Evolutionary conservation across 2,888 invertebrate genomes (phyloP).

Genomic region (Leucania comma): DNA sequence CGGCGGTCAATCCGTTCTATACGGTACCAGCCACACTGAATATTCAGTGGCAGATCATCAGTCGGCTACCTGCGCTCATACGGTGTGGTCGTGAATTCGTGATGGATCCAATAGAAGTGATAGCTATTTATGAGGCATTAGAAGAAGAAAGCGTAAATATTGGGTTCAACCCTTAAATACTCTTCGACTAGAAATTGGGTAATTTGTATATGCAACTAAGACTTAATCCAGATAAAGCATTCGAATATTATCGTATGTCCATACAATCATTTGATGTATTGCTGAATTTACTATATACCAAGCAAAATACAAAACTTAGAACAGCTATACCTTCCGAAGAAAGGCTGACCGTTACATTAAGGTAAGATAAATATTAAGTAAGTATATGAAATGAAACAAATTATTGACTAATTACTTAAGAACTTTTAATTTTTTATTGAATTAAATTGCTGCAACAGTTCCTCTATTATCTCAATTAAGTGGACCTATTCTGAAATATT

Average conservation of each 20-base stretch:
- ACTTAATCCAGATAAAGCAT: background rate
- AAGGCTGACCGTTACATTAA: too few relatives aligned
- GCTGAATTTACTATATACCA: too few relatives aligned
- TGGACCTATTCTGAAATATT: too few relatives aligned
- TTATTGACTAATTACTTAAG: too few relatives aligned
- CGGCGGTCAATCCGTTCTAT: background rate
- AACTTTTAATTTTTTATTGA: too few relatives aligned
- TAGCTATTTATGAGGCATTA: conserved; percentile 53
- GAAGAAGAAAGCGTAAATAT: conserved; percentile 50
- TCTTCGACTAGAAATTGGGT: conserved; percentile 8
- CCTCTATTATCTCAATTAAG: too few relatives aligned
- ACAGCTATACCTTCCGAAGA: too few relatives aligned
- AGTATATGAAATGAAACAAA: too few relatives aligned
- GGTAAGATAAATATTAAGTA: too few relatives aligned
- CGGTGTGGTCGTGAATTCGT: conserved; percentile 50
- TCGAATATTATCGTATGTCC: background rate
- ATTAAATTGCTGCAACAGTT: too few relatives aligned
- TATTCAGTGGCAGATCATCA: conserved; percentile 35
- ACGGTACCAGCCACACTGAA: conserved; percentile 14
- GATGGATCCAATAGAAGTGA: conserved; percentile 60
- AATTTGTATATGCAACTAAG: conserved; percentile 1
- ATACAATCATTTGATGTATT: too few relatives aligned
- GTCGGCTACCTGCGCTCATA: conserved; percentile 44
- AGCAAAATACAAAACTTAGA: too few relatives aligned
- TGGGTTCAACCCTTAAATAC: conserved; percentile 49